phyloP scores from a whole-genome alignment of 2,888 invertebrate species.

The Pharmacophagus antenor region DNA sequence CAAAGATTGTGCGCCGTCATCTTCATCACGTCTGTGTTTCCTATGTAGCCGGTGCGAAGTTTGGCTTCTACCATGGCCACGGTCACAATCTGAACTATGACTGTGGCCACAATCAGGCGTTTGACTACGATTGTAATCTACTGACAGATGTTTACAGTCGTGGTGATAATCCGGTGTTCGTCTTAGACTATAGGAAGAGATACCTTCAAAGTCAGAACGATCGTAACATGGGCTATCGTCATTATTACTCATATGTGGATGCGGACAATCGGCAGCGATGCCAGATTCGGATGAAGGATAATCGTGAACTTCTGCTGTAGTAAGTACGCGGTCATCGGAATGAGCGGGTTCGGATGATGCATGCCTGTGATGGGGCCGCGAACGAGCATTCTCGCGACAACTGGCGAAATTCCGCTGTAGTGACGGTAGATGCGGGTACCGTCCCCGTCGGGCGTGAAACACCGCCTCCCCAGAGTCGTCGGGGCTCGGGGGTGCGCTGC shows the following conservation, averaged over 20 bases:
- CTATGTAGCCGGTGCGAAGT: constrained; percentile 64
- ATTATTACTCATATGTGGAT: constrained; percentile 70
- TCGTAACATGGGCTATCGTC: constrained; percentile 75
- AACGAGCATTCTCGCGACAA: constrained; percentile 66
- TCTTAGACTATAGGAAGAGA: constrained; percentile 67
- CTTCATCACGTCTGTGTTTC: constrained; percentile 66
- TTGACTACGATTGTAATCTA: constrained; percentile 67
- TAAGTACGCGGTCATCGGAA: constrained; percentile 73
- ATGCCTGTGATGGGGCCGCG: constrained; percentile 69
- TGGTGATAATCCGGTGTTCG: constrained; percentile 69
- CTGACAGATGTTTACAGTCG: constrained; percentile 67
- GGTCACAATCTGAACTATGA: constrained; percentile 65
- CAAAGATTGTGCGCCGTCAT: constrained; percentile 71
- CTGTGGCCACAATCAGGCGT: constrained; percentile 72
- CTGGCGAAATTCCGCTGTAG: constrained; percentile 72
- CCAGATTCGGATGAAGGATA: constrained; percentile 79
- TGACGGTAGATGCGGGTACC: constrained; percentile 82
- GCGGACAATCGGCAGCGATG: constrained; percentile 75
- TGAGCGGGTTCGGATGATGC: constrained; percentile 71
- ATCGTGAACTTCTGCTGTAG: constrained; percentile 75
- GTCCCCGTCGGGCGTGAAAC: constrained; percentile 88
- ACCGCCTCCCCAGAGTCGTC: constrained; percentile 82
- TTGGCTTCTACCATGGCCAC: constrained; percentile 62
- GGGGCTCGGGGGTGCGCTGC: constrained; percentile 81
- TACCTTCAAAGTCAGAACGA: constrained; percentile 71